These are phyloP conservation scores for Myiotriccus ornatus DNA, from an alignment of 2,797 vertebrate species.

Conservation along the genomic window DNA sequence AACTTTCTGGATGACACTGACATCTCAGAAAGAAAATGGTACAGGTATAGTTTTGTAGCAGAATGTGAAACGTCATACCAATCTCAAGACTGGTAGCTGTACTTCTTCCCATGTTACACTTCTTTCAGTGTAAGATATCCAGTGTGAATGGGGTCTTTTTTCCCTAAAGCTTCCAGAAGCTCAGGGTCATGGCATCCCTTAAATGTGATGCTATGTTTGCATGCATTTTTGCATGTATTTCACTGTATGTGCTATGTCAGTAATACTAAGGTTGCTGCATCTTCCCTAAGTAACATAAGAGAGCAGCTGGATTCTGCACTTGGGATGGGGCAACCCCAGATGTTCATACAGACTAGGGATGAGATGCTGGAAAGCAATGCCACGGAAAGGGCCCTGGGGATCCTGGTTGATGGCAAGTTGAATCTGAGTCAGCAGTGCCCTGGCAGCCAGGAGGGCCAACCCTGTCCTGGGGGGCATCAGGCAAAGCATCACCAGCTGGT, in stretches of 20 bases:
- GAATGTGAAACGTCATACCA: neutral
- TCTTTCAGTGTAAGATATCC: neutral
- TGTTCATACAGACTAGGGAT: neutral
- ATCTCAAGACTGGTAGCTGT: neutral
- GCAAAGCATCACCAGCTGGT: neutral
- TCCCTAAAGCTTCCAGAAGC: neutral
- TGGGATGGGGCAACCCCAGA: neutral
- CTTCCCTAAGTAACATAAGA: neutral
- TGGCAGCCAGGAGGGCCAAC: neutral
- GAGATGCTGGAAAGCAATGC: neutral
- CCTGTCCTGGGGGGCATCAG: neutral
- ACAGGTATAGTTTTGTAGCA: neutral
- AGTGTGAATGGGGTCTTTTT: neutral
- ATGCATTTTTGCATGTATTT: neutral
- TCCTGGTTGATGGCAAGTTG: neutral
- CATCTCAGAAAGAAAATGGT: neutral
- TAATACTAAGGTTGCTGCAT: neutral
- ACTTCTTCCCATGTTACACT: neutral
- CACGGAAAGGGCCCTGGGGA: fast-evolving
- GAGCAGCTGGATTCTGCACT: neutral
- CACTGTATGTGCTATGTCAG: neutral
- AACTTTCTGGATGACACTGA: neutral
- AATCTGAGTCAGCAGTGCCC: neutral
- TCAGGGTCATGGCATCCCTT: neutral
- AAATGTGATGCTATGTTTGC: neutral